Evolutionary conservation across 2,113 vertebrate species (phyloP), one percentile per base, ranked within the genome.

Genomic region (Petromus typicus): DNA sequence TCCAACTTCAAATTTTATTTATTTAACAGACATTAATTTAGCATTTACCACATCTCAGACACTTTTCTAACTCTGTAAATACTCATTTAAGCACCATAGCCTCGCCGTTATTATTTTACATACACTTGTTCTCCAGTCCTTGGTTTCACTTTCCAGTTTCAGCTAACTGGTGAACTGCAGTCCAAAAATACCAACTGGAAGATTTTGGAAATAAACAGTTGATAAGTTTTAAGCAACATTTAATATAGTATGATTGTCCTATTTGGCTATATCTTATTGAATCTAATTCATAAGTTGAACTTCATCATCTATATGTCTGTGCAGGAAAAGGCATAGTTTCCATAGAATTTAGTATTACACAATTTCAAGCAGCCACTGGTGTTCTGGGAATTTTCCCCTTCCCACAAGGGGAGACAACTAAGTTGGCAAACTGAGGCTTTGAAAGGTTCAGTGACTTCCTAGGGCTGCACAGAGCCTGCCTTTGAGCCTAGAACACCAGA

Each of bases 11-110:
- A 27, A 43, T 93, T 69, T 51, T 48, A 80, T 56, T 71, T 92
- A 64, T 75, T 92, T 87, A 96, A 83, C 32, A 76, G 90, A 87
- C 71, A 81, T 48, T 61, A 71, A 86, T 43, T 67, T 48, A 92
- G 57, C 34, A 37, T 78, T 95, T 83, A n/a, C 81, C 30, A 11
- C 83, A 37, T 94, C 71, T 67, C 76, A 69, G 30, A n/a, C 30
- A 89, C 40, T 78, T 80, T 71, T 66, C 45, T 73, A 80, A 92
- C 56, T 94, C 79, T 76, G 43, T 61, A 73, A 86, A 71, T 81
- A 16, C 6, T 86, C 56, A 86, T 56, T 88, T 85, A 67, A 56
- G 93, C 64, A 71, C 67, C 32, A 25, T 69, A 11, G 7, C 48
- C 43, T 30, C 51, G 43, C 37, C 73, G 37, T 34, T 51, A 32